A percentile compares a stretch with the other conserved stretches of the same genome.
Evolutionary conservation across 2,113 vertebrate species (phyloP).

Genomic region (Circaetus gallicus): DNA sequence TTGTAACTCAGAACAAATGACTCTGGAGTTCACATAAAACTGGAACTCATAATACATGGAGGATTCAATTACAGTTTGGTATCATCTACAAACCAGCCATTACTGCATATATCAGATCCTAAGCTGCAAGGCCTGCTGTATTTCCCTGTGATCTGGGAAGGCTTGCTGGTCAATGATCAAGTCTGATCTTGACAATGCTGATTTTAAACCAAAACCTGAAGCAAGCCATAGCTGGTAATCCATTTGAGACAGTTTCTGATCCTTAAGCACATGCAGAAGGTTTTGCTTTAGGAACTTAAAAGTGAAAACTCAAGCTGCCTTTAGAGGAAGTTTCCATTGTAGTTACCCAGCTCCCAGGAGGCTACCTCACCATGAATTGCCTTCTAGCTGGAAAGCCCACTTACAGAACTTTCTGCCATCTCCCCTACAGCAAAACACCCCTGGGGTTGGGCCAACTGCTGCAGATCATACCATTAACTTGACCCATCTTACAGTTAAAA

Average conservation of each 20-base stretch:
- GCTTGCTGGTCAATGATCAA: not conserved
- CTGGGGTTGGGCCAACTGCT: not conserved
- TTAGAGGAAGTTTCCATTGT: not conserved
- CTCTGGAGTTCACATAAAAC: not conserved
- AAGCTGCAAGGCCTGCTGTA: not conserved
- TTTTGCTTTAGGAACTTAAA: not conserved
- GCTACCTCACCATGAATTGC: not conserved
- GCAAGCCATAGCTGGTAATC: not conserved
- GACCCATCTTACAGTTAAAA: not conserved
- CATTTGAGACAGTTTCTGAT: not conserved
- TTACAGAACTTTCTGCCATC: not conserved
- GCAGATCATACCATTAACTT: not conserved
- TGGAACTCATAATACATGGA: rapidly evolving
- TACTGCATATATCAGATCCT: rapidly evolving
- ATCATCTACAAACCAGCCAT: not conserved
- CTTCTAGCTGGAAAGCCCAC: not conserved
- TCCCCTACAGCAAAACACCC: not conserved
- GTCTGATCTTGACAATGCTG: not conserved
- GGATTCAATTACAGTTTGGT: not conserved
- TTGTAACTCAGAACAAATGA: not conserved
- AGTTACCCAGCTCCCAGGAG: not conserved
- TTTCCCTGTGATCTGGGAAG: not conserved
- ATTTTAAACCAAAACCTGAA: not conserved
- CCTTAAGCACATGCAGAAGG: not conserved
- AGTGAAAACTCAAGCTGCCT: not conserved